A percentile compares a stretch with the other conserved stretches of the same genome.
These are phyloP conservation scores for Acomys russatus DNA, from an alignment of 2,797 vertebrate genomes.

Conservation along the genomic window DNA sequence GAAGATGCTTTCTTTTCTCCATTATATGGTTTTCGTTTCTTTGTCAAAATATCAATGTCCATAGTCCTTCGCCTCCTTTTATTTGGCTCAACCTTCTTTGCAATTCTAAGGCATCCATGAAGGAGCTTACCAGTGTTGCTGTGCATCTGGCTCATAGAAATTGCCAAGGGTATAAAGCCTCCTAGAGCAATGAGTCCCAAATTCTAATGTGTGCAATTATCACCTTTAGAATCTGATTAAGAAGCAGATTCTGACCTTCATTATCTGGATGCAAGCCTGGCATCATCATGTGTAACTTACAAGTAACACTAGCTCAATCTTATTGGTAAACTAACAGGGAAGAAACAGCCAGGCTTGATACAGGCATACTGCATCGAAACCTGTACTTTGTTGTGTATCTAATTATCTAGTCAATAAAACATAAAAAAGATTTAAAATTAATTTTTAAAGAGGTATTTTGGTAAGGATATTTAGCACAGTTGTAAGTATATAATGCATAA, in stretches of 20 bases:
- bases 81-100: background rate
- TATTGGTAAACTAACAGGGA: background rate
- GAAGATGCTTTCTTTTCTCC: too few relatives aligned
- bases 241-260: background rate
- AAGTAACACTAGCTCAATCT: background rate
- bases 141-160: background rate
- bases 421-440: background rate
- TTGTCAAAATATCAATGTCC: too few relatives aligned
- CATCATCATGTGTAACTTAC: slow-evolving; percentile 4
- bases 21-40: too few relatives aligned
- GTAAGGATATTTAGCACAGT: background rate
- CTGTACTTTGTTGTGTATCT: background rate
- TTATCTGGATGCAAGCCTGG: background rate
- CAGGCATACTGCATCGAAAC: slow-evolving; percentile 9
- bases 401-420: background rate
- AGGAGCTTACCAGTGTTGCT: background rate
- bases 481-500: background rate
- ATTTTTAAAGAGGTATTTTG: background rate
- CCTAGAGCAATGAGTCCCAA: background rate
- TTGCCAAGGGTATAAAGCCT: background rate
- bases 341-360: background rate
- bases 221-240: slow-evolving; percentile 23
- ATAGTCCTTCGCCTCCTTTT: background rate
- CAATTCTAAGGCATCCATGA: background rate
- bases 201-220: slow-evolving; percentile 4